Base-by-base conservation (phyloP, 2,113 vertebrate genomes). In the Syrrhaptes paradoxus region DNA sequence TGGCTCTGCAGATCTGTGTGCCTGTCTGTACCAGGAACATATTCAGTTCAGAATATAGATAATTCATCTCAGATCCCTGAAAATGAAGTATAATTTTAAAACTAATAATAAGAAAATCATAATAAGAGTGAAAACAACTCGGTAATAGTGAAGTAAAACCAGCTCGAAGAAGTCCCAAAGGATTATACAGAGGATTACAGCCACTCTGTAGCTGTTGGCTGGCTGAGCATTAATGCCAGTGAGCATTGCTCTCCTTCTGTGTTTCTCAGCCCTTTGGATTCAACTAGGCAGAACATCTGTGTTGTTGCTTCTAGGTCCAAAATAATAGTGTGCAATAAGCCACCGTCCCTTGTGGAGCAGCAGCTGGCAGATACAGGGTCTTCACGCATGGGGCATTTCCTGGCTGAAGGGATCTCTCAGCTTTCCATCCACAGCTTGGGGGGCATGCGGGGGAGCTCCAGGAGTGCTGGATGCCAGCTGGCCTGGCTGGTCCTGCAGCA, bases 221-320 rank as follows among this genome's bases (percentile, higher is more conserved):
- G 43, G 19, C 75, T 86, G 51, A 90, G 29, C 32, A 9, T 34
- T 71, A 55, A 9, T 63, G 52, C 36, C 55, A 74, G n/a, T 0
- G 1, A 71, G 34, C 61, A 86, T 58, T 4, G 32, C 70, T 95
- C 71, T n/a, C 59, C 46, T 74, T 43, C 55, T 74, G 29, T 13
- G 4, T 88, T 84, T 92, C 76, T 86, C 68, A 77, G 17, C 45
- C 46, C 14, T 59, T 95, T 67, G 34, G 38, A 89, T 92, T 89
- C 67, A 92, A 1, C 48, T 38, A 46, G 68, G 61, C 65, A 67
- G 49, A 59, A 71, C 28, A 34, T 94, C 46, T 36, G 13, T 81
- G 38, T 9, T 90, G 38, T 52, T 84, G 75, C 59, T 90, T 74
- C 32, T 67, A 72, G 45, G 34, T 80, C 63, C 65, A 88, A 90